Conservation (phyloP, 2,888 invertebrate species). For the Boloria euphrosyne region DNA sequence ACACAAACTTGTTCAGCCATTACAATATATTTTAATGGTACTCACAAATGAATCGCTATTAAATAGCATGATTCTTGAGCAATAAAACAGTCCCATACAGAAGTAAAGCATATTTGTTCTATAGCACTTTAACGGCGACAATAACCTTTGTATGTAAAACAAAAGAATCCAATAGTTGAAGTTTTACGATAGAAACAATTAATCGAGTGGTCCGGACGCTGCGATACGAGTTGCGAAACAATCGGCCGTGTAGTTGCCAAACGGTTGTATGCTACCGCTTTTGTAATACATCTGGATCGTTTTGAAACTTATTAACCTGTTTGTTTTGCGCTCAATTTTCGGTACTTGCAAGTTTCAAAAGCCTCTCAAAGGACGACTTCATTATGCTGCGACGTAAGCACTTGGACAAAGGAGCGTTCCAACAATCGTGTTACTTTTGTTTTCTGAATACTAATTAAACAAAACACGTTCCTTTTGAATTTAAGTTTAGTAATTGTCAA, state of each 20-base stretch:
- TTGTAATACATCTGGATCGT: constrained; percentile 82
- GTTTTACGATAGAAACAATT: constrained; percentile 76
- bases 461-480: constrained; percentile 66
- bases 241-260: constrained; percentile 72
- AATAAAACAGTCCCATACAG: constrained; percentile 42
- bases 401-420: constrained; percentile 65
- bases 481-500: constrained; percentile 53
- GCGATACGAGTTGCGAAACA: constrained; percentile 73
- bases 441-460: constrained; percentile 73
- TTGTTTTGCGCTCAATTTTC: constrained; percentile 70
- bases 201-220: constrained; percentile 80
- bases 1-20: constrained; percentile 56
- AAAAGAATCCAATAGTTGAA: constrained; percentile 67
- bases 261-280: constrained; percentile 77
- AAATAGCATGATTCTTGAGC: constrained; percentile 42
- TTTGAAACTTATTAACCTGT: constrained; percentile 81
- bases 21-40: constrained; percentile 48
- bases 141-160: constrained; percentile 58
- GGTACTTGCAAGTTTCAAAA: constrained; percentile 62
- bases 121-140: constrained; percentile 48
- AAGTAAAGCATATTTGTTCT: constrained; percentile 41
- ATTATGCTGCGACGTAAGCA: constrained; percentile 62
- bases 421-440: constrained; percentile 79
- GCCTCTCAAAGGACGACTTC: constrained; percentile 67
- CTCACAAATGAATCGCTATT: constrained; percentile 44